phyloP scores from a whole-genome alignment of 2,113 vertebrate species.

The Urocitellus parryii region DNA sequence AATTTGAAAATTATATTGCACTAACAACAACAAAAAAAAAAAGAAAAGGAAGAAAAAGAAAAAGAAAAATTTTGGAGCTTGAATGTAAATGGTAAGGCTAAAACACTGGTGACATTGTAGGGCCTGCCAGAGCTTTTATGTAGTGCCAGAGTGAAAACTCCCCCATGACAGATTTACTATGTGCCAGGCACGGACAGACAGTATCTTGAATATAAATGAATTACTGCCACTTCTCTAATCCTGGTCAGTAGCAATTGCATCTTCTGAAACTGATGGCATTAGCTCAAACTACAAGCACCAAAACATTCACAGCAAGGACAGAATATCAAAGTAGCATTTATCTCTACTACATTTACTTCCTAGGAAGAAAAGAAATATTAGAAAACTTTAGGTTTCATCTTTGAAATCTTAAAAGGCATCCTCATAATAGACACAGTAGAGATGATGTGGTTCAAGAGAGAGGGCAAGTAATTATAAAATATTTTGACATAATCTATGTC shows the following conservation, averaged over 20 bases:
- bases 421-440: not conserved
- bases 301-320: not conserved
- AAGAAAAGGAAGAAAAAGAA: not conserved
- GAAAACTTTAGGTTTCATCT: not conserved
- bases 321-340: not conserved
- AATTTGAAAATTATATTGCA: too few relatives aligned
- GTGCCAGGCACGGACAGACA: not conserved
- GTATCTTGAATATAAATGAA: not conserved
- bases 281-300: not conserved
- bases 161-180: not conserved
- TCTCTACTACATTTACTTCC: not conserved
- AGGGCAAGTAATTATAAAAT: not conserved
- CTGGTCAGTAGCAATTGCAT: not conserved
- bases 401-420: not conserved
- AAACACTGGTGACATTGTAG: not conserved
- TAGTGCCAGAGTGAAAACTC: not conserved
- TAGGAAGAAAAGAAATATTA: not conserved
- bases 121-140: not conserved
- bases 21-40: too few relatives aligned
- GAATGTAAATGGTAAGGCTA: not conserved
- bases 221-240: not conserved
- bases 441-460: not conserved
- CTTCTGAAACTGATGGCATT: not conserved
- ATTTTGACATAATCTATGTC: not conserved
- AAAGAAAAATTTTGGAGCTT: not conserved